Base-by-base conservation (phyloP, 1,140 invertebrate genomes). In the Scaptomyza pallida region DNA sequence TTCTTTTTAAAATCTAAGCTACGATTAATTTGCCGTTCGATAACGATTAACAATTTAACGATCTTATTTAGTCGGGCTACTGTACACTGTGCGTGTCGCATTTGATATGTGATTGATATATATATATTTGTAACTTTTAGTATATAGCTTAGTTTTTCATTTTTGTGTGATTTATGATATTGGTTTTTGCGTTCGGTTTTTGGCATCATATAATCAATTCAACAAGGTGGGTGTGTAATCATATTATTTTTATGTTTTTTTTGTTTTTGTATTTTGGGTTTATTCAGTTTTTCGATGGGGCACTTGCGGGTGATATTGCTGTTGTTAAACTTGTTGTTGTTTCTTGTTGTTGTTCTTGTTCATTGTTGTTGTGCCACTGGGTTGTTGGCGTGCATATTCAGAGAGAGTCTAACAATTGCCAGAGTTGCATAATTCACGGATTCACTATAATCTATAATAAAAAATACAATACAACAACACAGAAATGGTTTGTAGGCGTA, bases 341-440 rank as follows among this genome's bases (percentile, higher is more conserved):
- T 61, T 26, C 15, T 65, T 45, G 48, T 33, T 43, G 51, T 35
- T 64, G 17, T 8, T 54, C 3, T 50, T 26, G 23, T 26, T 4
- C n/a, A 51, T 35, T 64, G 26, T 8, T 43, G 43, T 56, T 51
- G 68, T 65, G 67, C 76, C 75, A 69, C 63, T 50, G 65, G 76
- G 65, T 75, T 67, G 65, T 75, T 67, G 78, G 78, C 78, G 78
- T 78, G 78, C 78, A 83, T 82, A 67, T 57, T 86, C 77, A 75
- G 81, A 75, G 81, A 75, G 81, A 75, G 69, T 78, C 77, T 86
- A 86, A 86, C 85, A 88, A 86, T 77, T 88, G 81, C 82, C 77
- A 81, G 81, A 86, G 81, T 88, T 86, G 81, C 81, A 86, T 86
- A 86, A 86, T 88, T 86, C 81, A 86, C 81, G 82, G 81, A 88